Conservation (phyloP, 2,113 vertebrate genomes). For the Indicator maculatus region DNA sequence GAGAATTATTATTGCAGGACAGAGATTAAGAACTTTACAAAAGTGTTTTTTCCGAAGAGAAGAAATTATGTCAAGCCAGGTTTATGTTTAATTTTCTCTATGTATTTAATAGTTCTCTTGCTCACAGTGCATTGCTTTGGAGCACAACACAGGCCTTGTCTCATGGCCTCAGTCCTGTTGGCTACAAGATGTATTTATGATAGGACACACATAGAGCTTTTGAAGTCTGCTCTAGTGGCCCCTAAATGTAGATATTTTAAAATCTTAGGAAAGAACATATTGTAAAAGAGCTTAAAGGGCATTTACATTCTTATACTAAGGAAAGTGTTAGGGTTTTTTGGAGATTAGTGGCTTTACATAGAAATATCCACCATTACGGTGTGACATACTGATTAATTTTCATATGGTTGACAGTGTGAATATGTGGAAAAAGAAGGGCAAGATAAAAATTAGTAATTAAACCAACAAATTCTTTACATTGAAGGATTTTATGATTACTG, state of each 20-base stretch:
- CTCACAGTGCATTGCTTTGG: not conserved
- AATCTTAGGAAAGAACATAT: not conserved
- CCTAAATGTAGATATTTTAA: conserved; percentile 1
- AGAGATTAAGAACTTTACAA: not conserved
- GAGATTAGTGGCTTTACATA: not conserved
- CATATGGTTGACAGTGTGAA: not conserved
- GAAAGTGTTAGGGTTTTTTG: not conserved
- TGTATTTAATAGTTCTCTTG: not conserved
- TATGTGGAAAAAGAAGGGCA: not conserved
- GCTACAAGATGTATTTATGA: conserved; percentile 32
- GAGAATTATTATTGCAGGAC: not conserved
- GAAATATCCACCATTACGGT: not conserved
- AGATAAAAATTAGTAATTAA: not conserved
- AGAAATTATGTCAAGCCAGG: not conserved
- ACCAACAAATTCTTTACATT: not conserved
- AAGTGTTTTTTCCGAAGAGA: not conserved
- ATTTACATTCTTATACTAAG: conserved; percentile 39
- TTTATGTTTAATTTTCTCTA: not conserved
- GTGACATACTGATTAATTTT: not conserved
- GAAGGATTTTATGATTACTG: not conserved
- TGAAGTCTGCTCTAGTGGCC: conserved; percentile 16
- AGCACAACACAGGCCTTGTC: not conserved
- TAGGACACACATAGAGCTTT: conserved; percentile 28
- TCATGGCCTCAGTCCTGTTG: not conserved
- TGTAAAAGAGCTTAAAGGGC: conserved; percentile 35